Base-by-base conservation (phyloP, 2,888 invertebrate genomes). In the Hylaea fasciaria region DNA sequence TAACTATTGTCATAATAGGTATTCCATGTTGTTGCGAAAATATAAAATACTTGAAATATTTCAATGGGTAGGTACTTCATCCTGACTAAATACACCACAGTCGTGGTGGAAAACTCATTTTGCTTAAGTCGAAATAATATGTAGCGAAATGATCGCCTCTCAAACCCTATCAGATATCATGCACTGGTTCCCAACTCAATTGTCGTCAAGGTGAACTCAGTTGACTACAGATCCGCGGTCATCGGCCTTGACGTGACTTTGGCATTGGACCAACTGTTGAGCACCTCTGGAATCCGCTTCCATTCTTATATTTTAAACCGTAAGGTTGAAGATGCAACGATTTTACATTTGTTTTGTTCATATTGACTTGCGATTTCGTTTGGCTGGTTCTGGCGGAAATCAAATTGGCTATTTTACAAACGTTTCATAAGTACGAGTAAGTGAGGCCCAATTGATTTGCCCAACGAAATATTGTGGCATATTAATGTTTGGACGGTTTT, bases 241-340 rank as follows among this genome's bases (percentile, higher is more conserved):
- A 83, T 76, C 76, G 71, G 72, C 82, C 82, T 83, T 83, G 81
- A 76, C 77, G 73, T 66, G 72, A 70, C 75, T 74, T 79, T 83
- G 82, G 83, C 83, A 73, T 64, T 70, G 67, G 53, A 75, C 77
- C 82, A 82, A 82, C 64, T 66, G 67, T 65, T 68, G 64, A 62
- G 50, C 58, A 60, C 55, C 65, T 61, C 65, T 69, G 64, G 60
- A 65, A 54, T 53, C 35, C 39, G 47, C 48, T 22, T 51, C 13
- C 54, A 45, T 52, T 53, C 54, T 61, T 67, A 65, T 62, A 43
- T 32, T 45, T 52, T 48, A 12, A 46, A 0, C 10, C 3, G 32
- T 66, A 69, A 61, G 56, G 62, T 43, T 14, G 39, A 57, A 45
- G 14, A 57, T 66, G 44, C 17, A 37, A 16, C 7, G 12, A 13